These are phyloP conservation scores for Nipponia nippon DNA, from an alignment of 2,113 vertebrate species.

Conservation along the genomic window DNA sequence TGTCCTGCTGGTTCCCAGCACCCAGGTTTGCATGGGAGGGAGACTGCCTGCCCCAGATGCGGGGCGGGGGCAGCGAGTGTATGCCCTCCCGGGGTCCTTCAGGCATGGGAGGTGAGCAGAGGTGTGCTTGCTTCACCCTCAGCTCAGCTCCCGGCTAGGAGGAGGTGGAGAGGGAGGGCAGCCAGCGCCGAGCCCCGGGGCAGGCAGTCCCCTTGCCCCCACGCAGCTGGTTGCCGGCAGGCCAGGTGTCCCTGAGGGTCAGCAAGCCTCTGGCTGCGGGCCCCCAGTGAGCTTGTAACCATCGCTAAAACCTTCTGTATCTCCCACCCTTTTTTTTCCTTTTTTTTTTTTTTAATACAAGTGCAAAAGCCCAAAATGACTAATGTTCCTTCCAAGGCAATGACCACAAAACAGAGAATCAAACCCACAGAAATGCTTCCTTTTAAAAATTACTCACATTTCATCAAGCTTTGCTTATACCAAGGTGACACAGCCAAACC, in stretches of 20 bases:
- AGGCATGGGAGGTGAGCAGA: accelerated
- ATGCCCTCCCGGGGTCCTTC: not conserved
- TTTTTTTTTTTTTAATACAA: not conserved
- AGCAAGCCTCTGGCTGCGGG: not conserved
- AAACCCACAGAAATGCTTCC: conserved; percentile 62
- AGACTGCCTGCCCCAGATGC: not conserved
- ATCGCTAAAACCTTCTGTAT: not conserved
- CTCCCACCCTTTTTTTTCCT: not conserved
- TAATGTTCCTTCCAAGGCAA: conserved; percentile 25
- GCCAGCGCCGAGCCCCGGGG: not conserved
- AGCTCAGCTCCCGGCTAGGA: accelerated
- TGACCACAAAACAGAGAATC: conserved; percentile 51
- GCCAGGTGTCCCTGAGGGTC: not conserved
- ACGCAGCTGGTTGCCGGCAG: not conserved
- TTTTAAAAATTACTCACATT: conserved; percentile 55
- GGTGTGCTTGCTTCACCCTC: accelerated
- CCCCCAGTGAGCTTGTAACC: not conserved
- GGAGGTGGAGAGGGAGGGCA: not conserved
- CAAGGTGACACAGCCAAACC: conserved; percentile 58
- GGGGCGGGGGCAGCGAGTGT: accelerated
- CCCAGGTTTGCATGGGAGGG: not conserved
- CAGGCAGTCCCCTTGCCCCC: not conserved
- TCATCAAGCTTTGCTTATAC: conserved; percentile 54
- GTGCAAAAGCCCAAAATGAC: conserved; percentile 44
- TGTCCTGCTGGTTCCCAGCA: not conserved